Evolutionary conservation across 2,113 vertebrate genomes (phyloP), one percentile per base, ranked within the genome.

Genomic region (Ptilorrhoa leucosticta): DNA sequence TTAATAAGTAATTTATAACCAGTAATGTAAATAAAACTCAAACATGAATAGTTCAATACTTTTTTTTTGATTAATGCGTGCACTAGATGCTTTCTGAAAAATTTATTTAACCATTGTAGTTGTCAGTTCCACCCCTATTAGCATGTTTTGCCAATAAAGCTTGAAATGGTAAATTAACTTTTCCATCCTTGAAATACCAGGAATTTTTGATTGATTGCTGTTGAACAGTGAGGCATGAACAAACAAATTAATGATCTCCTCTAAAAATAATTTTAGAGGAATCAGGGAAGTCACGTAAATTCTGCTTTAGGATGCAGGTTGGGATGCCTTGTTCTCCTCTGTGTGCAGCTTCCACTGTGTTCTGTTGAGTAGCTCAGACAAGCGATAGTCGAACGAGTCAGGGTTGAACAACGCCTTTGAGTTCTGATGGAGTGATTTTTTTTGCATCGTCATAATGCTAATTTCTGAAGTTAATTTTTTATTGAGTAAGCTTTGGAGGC

Each of bases 331-430:
- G 68, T 63, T 61, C 12, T 82, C 27, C n/a, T 63, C 50, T 31
- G n/a, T 5, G 19, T 66, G 39, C 42, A 71, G 33, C 16, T 33
- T 71, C 24, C 81, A 20, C 37, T 37, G 2, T 33, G 31, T 6
- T 40, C 57, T 30, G 6, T 24, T 47, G 48, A 54, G 84, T 10
- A 58, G 31, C 54, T 88, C 30, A 35, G 39, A 44, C 11, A 30
- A 23, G 22, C 0, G 0, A 23, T 17, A 6, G n/a, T 35, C 9
- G 16, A 57, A 66, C 4, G 4, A 83, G 31, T 71, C 42, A 40
- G 39, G 37, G 11, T 86, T 79, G 71, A 57, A 44, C n/a, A 83
- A 12, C 2, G 14, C 13, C 63, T 63, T 33, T 63, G 51, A 63
- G 66, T 57, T 75, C 39, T 7, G 19, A 21, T 23, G 53, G 39